Evolutionary conservation across 2,113 vertebrate species (phyloP), one percentile per base, ranked within the genome.

Genomic region (Xiphias gladius): DNA sequence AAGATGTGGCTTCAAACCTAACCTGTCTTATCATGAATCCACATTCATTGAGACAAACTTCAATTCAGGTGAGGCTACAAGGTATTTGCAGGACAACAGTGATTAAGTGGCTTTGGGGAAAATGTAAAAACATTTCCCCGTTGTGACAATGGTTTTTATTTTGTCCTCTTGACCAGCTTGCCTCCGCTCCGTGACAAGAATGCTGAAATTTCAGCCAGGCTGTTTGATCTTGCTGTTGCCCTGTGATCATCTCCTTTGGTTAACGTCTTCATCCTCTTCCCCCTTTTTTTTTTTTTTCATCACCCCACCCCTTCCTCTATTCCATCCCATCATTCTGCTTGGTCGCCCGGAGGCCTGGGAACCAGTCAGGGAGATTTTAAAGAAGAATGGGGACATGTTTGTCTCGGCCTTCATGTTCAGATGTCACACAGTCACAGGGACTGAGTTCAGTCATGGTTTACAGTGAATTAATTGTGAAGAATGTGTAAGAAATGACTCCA

Each of bases 251-350:
- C 62, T 75, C 64, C 35, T 73, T 83, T 43, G 14, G 28, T 66
- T 79, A 64, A 82, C 72, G 74, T 67, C 58, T 57, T 84, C 39
- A 46, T 64, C 71, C 58, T 39, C 43, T 9, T 54, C 32, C 30
- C 24, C 9, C 48, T 67, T 54, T 73, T 65, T 39, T 57, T 28
- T 35, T 72, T 63, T 50, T 12, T 30, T 46, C 41, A 61, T 74
- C 35, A 50, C 68, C 28, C 32, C 48, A 14, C 24, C 46, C 10
- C 28, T 39, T 78, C 59, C 48, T 73, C 52, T 19, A 11, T 64
- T 82, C 83, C 57, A 81, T 80, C 78, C 81, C 58, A 84, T 92
- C 81, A 87, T 89, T 91, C 86, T 59, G 69, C 86, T 80, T 37
- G 35, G 81, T 70, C 16, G 67, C 87, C 58, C 48, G 30, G 24